Conservation (phyloP, 2,888 invertebrate genomes). For the Tipula helvola region DNA sequence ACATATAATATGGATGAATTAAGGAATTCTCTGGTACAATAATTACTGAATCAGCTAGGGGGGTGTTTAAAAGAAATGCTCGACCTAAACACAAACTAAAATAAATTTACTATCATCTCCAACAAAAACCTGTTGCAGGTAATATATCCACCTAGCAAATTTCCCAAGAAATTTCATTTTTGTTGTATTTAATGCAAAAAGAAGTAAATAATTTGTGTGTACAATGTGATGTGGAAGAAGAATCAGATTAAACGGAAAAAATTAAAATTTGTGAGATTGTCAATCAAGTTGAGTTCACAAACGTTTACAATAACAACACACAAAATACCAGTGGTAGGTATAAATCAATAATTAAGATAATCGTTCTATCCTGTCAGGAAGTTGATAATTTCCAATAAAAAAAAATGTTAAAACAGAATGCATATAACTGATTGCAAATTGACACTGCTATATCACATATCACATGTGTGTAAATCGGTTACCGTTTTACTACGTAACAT, state of each 20-base stretch:
- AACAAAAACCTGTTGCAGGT: too few species aligned
- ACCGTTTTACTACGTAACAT: neutral
- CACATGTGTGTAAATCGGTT: neutral
- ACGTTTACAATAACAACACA: neutral
- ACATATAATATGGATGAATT: too few species aligned
- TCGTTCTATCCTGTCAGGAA: neutral
- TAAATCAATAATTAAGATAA: neutral
- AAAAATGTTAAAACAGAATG: neutral
- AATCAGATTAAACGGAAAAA: neutral
- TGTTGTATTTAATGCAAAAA: neutral
- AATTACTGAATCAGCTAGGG: too few species aligned
- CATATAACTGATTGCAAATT: neutral
- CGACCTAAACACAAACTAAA: too few species aligned
- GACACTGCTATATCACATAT: neutral
- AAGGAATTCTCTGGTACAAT: too few species aligned
- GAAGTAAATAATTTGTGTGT: neutral
- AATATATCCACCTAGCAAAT: neutral
- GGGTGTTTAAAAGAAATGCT: too few species aligned
- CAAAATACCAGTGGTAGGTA: neutral
- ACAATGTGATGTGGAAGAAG: neutral
- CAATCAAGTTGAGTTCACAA: neutral
- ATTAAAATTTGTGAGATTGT: slow-evolving; percentile 4
- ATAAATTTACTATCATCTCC: too few species aligned
- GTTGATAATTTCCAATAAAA: neutral
- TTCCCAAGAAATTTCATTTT: neutral